Base-by-base conservation (phyloP, 2,113 vertebrate genomes). In the Gasterosteus nipponicus region DNA sequence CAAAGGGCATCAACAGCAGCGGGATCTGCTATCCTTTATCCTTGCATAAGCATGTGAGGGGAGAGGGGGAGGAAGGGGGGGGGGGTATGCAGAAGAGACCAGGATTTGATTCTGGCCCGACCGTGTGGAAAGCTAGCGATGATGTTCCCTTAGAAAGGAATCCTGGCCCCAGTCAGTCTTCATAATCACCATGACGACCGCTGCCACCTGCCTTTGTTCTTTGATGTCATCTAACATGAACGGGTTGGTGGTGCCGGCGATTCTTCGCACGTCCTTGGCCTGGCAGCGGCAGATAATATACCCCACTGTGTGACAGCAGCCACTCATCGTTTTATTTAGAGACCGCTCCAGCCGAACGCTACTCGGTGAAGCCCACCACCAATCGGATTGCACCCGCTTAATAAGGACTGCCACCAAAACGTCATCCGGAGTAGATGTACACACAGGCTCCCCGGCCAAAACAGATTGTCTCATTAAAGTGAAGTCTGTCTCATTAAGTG, bases 401-500 rank as follows among this genome's bases (percentile, higher is more conserved):
- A 86, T 69, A 86, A 67, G 83, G 85, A 82, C 85, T 84, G 84
- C 82, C 80, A 86, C 85, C 85, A 72, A 78, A 80, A 87, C 26
- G 59, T 79, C 81, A 76, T 90, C 89, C 73, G 72, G 71, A 87
- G 83, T 66, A 87, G 89, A 88, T 86, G 85, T 86, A 87, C 80
- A 80, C 89, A 88, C 87, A 86, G 86, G 76, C 86, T 85, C 75
- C 89, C 79, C 86, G 79, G 88, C 84, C 88, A 86, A 82, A 86
- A 87, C 46, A 89, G 89, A 92, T 90, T 91, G 90, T 90, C 90
- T 88, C 75, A 83, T 88, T 90, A 83, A 68, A 84, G 78, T 84
- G 85, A 87, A 87, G 83, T 87, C 89, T 77, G 85, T 88, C 82
- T 82, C 71, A 73, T 85, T 87, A 73, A 64, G 75, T 74, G 63